These are phyloP conservation scores for Ophion costatus DNA, from an alignment of 2,888 invertebrate species.

Conservation along the genomic window DNA sequence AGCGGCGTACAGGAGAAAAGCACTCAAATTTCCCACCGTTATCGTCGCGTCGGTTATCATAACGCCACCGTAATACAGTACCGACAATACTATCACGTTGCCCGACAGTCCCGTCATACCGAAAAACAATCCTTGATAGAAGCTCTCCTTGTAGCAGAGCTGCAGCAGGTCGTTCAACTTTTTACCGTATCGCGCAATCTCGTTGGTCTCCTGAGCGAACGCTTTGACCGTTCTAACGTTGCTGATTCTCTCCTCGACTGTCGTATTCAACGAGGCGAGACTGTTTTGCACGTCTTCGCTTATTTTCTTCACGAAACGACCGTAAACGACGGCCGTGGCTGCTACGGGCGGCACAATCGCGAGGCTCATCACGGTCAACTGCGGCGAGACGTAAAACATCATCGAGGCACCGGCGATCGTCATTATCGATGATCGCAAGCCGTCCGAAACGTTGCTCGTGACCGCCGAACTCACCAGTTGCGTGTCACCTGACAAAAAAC, in stretches of 20 bases:
- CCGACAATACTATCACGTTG: slow-evolving; percentile 94
- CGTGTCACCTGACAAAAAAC: slow-evolving; percentile 90
- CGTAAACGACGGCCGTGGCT: slow-evolving; percentile 91
- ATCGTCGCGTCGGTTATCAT: slow-evolving; percentile 92
- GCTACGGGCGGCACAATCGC: slow-evolving; percentile 96
- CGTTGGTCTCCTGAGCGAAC: slow-evolving; percentile 93
- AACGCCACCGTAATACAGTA: slow-evolving; percentile 95
- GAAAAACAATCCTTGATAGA: slow-evolving; percentile 95
- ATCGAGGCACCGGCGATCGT: slow-evolving; percentile 94
- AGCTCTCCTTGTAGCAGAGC: slow-evolving; percentile 94
- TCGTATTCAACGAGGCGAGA: slow-evolving; percentile 85
- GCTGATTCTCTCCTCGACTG: slow-evolving; percentile 95
- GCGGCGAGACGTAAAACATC: slow-evolving; percentile 98
- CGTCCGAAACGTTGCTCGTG: slow-evolving; percentile 97
- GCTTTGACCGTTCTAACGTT: slow-evolving; percentile 97
- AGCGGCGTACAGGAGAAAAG: slow-evolving; percentile 97
- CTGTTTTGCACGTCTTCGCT: slow-evolving; percentile 92
- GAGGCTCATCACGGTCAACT: slow-evolving; percentile 93
- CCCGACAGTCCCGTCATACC: slow-evolving; percentile 96
- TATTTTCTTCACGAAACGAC: slow-evolving; percentile 93
- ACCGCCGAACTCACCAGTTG: slow-evolving; percentile 95
- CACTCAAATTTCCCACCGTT: slow-evolving; percentile 94
- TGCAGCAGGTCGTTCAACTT: slow-evolving; percentile 90
- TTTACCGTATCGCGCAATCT: slow-evolving; percentile 88
- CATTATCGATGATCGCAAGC: slow-evolving; percentile 94